A percentile compares a stretch with the other conserved stretches of the same genome.
These are phyloP conservation scores for Spatulosminthurus flaviceps DNA, from an alignment of 2,888 invertebrate genomes.

Conservation along the genomic window DNA sequence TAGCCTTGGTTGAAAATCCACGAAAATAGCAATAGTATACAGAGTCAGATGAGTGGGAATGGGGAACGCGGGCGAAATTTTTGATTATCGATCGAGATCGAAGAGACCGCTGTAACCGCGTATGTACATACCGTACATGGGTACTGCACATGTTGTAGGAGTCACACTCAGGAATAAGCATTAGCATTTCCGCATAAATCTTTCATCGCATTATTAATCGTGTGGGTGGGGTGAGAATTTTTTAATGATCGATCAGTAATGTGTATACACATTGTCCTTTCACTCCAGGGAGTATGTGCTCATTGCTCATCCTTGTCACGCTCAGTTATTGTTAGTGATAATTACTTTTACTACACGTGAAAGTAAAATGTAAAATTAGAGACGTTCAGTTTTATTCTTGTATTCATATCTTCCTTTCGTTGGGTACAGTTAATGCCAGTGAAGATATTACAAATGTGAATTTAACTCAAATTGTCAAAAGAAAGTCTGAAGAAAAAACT, in stretches of 20 bases:
- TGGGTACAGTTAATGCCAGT: too few relatives aligned
- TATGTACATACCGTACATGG: too few relatives aligned
- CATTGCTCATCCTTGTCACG: background rate
- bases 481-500: too few relatives aligned
- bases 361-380: background rate
- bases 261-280: background rate
- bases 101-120: background rate
- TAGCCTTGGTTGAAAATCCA: too few relatives aligned
- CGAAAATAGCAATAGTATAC: too few relatives aligned
- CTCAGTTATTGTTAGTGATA: too few relatives aligned
- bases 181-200: background rate
- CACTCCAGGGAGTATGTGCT: background rate
- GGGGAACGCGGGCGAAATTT: slow-evolving; percentile 2
- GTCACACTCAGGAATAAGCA: background rate
- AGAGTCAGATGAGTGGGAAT: too few relatives aligned
- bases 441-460: too few relatives aligned
- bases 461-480: too few relatives aligned
- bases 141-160: background rate
- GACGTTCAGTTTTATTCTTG: background rate
- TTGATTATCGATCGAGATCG: background rate
- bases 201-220: slow-evolving; percentile 14
- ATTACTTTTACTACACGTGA: too few relatives aligned
- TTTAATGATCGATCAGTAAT: slow-evolving; percentile 7
- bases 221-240: slow-evolving; percentile 11
- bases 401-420: background rate